A percentile compares a stretch with the other conserved stretches of the same genome.
Conservation (phyloP, 2,888 invertebrate species). For the Lithosia quadra region DNA sequence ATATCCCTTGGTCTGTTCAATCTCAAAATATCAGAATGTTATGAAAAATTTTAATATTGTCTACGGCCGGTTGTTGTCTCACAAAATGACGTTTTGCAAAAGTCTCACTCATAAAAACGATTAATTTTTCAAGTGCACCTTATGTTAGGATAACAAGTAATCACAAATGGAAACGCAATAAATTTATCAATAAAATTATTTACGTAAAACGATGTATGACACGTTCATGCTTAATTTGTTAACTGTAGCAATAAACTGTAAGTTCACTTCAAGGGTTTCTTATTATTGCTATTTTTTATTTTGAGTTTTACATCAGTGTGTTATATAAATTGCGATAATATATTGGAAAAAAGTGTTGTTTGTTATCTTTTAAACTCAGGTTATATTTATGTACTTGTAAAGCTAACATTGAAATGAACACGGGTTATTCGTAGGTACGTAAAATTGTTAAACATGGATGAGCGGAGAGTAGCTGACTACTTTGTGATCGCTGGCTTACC, state of each 20-base stretch:
- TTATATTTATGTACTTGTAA: conserved; percentile 56
- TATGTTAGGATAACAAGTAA: conserved; percentile 37
- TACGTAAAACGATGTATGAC: conserved; percentile 55
- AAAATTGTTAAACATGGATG: conserved; percentile 89
- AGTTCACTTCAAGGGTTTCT: conserved; percentile 75
- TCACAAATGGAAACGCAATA: conserved; percentile 52
- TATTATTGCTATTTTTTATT: conserved; percentile 60
- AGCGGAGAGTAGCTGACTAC: conserved; percentile 97
- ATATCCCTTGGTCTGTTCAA: conserved; percentile 3
- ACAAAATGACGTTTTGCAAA: conserved; percentile 65
- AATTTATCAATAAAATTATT: conserved; percentile 46
- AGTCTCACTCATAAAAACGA: conserved; percentile 52
- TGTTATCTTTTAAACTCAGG: conserved; percentile 34
- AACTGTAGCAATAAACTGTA: conserved; percentile 65
- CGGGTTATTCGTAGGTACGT: conserved; percentile 57
- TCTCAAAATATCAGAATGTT: neutral
- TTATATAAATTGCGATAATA: conserved; percentile 48
- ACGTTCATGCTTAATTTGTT: conserved; percentile 53
- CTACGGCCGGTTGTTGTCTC: conserved; percentile 56
- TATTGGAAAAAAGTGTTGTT: conserved; percentile 30
- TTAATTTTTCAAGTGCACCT: conserved; percentile 49
- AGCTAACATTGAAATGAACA: conserved; percentile 49
- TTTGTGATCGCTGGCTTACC: conserved; percentile 99
- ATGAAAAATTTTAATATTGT: conserved; percentile 29
- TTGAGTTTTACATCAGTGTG: conserved; percentile 38